Base-by-base conservation (phyloP, 2,797 vertebrate species). In the Sebastes umbrosus region DNA sequence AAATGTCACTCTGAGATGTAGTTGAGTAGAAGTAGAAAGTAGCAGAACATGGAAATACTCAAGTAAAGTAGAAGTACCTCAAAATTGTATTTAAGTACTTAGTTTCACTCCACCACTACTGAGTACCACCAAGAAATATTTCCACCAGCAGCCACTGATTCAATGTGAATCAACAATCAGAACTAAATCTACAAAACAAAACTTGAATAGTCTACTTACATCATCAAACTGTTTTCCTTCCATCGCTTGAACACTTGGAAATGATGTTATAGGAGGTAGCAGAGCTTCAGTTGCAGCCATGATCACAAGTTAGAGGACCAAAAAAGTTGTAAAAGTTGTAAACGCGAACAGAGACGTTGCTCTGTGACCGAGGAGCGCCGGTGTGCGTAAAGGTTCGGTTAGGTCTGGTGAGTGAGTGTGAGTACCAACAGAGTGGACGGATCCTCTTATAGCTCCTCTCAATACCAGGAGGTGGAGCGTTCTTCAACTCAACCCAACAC, bases 261-360 rank as follows among this genome's bases (percentile, higher is more conserved):
- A 97, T 29, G 95, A 83, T 2, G 93, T 83, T 9, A 95, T 84
- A 2, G 88, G 90, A 14, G 96, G 96, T 86, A 96, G 82, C 72
- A 94, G 22, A 13, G 94, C 94, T 65, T 96, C 96, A 69, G 92
- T 94, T 86, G 93, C 93, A 90, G 96, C 96, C 94, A 96, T 97
- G 88, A 18, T 75, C 75, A 66, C 16, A 22, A 13, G 10, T 14
- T 6, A 16, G 55, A 11, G 7, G 10, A 14, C 3, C 24, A 22
- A 11, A 13, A 1, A n/a, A 39, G 8, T 3, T 29, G 54, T n/a
- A 69, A 65, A 69, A 31, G 39, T 36, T 36, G 8, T 10, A 59
- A 74, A 64, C 27, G 27, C 8, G 29, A 32, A 50, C 20, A 83
- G 25, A 78, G 24, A 13, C 31, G 0, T 4, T 58, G 31, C 24